Evolutionary conservation across 2,888 invertebrate species (phyloP), one percentile per base, ranked within the genome.

Genomic region (Hydrotaea diabolus): DNA sequence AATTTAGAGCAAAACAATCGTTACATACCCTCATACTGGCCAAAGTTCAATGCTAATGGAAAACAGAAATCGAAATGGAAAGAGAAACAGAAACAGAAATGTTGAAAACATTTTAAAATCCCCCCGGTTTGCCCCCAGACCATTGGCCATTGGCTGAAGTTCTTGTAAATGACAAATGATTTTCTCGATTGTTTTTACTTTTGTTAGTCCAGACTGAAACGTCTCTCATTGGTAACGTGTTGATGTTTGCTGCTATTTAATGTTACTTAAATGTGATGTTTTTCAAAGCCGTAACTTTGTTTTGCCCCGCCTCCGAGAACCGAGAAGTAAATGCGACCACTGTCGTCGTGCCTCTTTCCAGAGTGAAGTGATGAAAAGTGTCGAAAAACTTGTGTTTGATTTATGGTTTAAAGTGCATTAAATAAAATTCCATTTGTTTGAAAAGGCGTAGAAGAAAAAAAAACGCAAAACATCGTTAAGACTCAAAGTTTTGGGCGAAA

Each of bases 291-390:
- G 55, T 17, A 55, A 15, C 55, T 72, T 49, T 55, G 23, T 72
- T 31, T 66, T 74, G n/a, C n/a, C n/a, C n/a, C n/a, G n/a, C n/a
- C n/a, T n/a, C 5, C 17, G 19, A 80, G 66, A 69, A n/a, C 15
- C n/a, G 2, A 49, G 7, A 49, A 49, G 49, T 0, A 21, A 9
- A 21, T 9, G 2, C 23, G 2, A 21, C n/a, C 19, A 17, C 8
- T 64, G 17, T 36, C 8, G 36, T 66, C 11, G 31, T 55, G 64
- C 76, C 81, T 64, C 53, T 75, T 43, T 19, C 39, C 43, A 43
- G 82, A 85, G 82, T 74, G 85, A 85, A 85, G 82, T 74, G 85
- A 85, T 72, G 85, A 85, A 82, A 66, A 82, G 55, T 77, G 79
- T 85, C 82, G 79, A 79, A 81, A 64, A 85, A 85, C 43, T 85